Evolutionary conservation across 2,113 vertebrate genomes (phyloP), one percentile per base, ranked within the genome.

Genomic region (Sylvilagus bachmani): DNA sequence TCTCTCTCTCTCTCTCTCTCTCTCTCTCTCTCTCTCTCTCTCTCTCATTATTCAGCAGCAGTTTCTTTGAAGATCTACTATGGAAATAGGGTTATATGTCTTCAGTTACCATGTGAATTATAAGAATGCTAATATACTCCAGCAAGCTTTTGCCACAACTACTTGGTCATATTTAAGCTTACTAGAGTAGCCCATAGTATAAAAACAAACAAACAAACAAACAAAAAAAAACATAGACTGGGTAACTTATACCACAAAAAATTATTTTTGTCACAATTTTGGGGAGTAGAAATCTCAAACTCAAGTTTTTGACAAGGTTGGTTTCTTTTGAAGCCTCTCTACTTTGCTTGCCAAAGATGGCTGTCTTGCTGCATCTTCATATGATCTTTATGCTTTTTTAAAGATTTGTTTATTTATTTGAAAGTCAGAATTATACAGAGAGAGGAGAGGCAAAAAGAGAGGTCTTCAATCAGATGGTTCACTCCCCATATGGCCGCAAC

Each of bases 271-370:
- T 86, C 38, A 44, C 0, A 4, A 6, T 77, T 81, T 5, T 58
- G 38, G 21, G 89, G 2, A 14, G 6, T 49, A 6, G 38, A 81
- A 12, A 51, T 58, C 24, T 44, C 44, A 6, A n/a, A 33, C 14
- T 3, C 44, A 31, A 38, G 6, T 2, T 24, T 0, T 44, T 5
- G 11, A 38, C 12, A 24, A 3, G 5, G 21, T 44, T 19, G 13
- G 16, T 33, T 51, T 85, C 75, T 22, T 27, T 2, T 13, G 13
- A 73, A 3, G 25, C 1, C 6, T 70, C 7, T 70, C 51, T 33
- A 16, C 22, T 55, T 73, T 5, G 5, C 17, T 58, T 25, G 13
- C 1, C 29, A 51, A 29, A 49, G 22, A 11, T 6, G 1, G 2
- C 44, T 6, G 14, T n/a, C 5, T 67, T 55, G 5, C 27, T 69